Conservation (phyloP, 2,797 vertebrate genomes). For the Dipus sagitta region DNA sequence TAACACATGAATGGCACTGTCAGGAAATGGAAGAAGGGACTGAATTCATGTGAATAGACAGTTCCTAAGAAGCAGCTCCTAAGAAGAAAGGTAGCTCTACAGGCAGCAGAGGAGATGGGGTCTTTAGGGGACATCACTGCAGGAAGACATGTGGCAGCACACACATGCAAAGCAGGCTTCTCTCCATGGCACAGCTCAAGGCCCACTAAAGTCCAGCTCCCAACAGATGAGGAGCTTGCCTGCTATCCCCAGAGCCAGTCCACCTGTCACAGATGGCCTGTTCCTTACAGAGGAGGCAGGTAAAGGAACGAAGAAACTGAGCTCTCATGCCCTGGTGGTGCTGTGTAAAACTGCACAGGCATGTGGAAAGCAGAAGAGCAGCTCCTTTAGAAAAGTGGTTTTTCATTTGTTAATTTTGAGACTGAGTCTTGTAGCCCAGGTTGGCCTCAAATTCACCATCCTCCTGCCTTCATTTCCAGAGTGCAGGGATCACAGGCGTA, state of each 20-base stretch:
- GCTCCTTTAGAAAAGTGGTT: neutral
- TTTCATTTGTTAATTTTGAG: too few species aligned
- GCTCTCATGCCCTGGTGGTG: too few species aligned
- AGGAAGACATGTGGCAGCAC: neutral
- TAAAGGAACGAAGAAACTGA: neutral
- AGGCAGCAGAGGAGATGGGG: fast-evolving
- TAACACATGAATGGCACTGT: neutral
- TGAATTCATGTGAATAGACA: neutral
- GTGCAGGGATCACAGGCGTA: too few species aligned
- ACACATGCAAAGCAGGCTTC: neutral
- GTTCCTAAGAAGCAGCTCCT: neutral
- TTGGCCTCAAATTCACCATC: neutral
- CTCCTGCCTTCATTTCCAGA: neutral
- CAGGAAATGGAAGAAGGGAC: constrained; percentile 6
- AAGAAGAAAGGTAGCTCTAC: neutral
- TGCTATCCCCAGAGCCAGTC: neutral
- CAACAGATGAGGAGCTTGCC: neutral
- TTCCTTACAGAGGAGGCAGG: neutral
- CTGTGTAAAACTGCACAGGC: neutral
- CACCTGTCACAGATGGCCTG: neutral
- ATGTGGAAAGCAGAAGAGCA: neutral
- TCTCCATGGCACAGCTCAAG: fast-evolving
- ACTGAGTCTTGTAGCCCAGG: neutral
- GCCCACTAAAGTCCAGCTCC: neutral
- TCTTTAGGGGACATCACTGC: neutral